Evolutionary conservation across 2,113 vertebrate genomes (phyloP).

Genomic region (Aldabrachelys gigantea): DNA sequence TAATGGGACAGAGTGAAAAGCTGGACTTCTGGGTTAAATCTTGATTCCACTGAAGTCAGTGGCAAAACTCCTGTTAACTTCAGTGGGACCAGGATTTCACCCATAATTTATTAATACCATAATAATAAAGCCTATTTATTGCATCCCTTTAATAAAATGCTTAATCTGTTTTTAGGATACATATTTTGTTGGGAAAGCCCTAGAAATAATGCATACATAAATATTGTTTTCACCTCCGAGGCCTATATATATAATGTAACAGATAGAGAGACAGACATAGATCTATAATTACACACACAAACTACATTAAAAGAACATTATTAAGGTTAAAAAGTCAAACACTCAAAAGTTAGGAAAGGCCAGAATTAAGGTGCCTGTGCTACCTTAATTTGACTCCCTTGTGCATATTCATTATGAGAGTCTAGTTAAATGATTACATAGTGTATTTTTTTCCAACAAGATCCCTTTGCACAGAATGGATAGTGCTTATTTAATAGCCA

Average conservation of each 20-base stretch:
- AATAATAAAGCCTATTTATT: background rate
- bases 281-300: background rate
- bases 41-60: background rate
- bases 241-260: no score
- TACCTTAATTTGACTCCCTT: background rate
- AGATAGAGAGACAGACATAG: background rate
- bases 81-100: background rate
- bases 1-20: background rate
- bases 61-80: background rate
- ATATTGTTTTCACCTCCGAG: background rate
- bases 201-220: background rate
- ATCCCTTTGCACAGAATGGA: no score
- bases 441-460: no score
- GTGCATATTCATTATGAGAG: background rate
- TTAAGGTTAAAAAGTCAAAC: background rate
- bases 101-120: background rate
- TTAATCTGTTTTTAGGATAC: background rate
- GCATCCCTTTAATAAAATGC: background rate
- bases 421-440: background rate
- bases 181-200: background rate
- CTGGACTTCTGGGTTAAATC: background rate
- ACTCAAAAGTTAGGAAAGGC: background rate
- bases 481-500: background rate
- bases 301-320: background rate
- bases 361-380: no score